These are phyloP conservation scores for Clarias magur DNA, from an alignment of 2,113 vertebrate genomes.

Conservation along the genomic window DNA sequence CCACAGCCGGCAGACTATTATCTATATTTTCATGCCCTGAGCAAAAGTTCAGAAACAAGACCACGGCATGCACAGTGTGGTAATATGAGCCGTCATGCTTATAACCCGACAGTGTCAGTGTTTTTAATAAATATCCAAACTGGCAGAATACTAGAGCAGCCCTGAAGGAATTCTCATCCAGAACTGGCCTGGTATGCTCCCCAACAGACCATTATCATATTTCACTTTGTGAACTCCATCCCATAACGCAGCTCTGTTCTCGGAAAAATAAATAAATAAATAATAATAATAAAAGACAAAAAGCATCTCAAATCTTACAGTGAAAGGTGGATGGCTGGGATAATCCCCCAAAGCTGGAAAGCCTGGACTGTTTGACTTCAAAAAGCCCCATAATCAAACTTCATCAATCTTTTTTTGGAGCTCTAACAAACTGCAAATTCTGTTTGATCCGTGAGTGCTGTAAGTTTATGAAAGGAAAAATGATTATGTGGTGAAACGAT, in stretches of 20 bases:
- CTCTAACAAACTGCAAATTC: conserved; percentile 22
- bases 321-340: neutral
- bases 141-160: conserved; percentile 32
- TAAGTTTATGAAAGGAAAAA: conserved; percentile 23
- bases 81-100: conserved; percentile 46
- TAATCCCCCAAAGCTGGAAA: neutral
- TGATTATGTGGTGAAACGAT: conserved; percentile 20
- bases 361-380: neutral
- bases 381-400: conserved; percentile 21
- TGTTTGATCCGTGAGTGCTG: conserved; percentile 22
- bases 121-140: conserved; percentile 49
- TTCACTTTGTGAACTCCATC: conserved; percentile 39
- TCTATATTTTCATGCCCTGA: conserved; percentile 40
- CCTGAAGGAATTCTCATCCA: conserved; percentile 45
- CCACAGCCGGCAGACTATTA: conserved; percentile 16
- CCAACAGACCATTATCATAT: conserved; percentile 45
- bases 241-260: neutral
- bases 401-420: conserved; percentile 33
- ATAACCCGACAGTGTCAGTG: conserved; percentile 37
- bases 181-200: conserved; percentile 34
- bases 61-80: neutral
- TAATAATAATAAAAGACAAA: neutral
- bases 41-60: conserved; percentile 35
- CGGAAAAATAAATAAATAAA: neutral
- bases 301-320: neutral